These are phyloP conservation scores for Hemicordylus capensis DNA, from an alignment of 2,113 vertebrate genomes.

Conservation along the genomic window DNA sequence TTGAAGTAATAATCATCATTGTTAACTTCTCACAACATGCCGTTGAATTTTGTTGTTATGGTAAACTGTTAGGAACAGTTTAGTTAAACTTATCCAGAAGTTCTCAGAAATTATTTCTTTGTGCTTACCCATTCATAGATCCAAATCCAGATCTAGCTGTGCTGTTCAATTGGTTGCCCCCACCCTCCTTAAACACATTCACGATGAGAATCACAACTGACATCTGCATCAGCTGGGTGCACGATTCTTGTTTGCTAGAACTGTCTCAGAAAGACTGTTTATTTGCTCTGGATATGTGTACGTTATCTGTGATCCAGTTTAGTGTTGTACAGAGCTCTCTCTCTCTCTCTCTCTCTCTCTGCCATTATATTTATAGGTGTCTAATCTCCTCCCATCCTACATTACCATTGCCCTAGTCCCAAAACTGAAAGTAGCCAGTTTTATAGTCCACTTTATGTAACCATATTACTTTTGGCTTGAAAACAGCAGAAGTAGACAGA, in stretches of 20 bases:
- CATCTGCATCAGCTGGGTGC: neutral
- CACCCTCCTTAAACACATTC: neutral
- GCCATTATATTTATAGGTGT: neutral
- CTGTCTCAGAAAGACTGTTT: neutral
- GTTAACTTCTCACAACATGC: slow-evolving; percentile 29
- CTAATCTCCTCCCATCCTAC: neutral
- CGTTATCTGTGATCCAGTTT: neutral
- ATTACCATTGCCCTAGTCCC: no score
- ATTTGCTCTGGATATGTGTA: neutral
- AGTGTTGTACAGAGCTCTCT: neutral
- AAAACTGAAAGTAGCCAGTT: no score
- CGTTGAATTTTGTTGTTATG: slow-evolving; percentile 16
- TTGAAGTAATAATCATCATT: slow-evolving; percentile 41
- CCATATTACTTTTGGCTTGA: no score
- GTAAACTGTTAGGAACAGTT: rapidly evolving
- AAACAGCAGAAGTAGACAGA: no score
- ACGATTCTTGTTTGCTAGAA: neutral
- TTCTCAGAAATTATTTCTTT: neutral
- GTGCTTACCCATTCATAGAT: neutral
- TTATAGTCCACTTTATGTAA: no score
- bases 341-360: neutral
- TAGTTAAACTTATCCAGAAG: slow-evolving; percentile 14
- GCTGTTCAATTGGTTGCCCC: no score
- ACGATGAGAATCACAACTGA: no score
- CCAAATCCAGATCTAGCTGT: neutral